Conservation (phyloP, 2,888 invertebrate species). For the Sussaba pulchella region DNA sequence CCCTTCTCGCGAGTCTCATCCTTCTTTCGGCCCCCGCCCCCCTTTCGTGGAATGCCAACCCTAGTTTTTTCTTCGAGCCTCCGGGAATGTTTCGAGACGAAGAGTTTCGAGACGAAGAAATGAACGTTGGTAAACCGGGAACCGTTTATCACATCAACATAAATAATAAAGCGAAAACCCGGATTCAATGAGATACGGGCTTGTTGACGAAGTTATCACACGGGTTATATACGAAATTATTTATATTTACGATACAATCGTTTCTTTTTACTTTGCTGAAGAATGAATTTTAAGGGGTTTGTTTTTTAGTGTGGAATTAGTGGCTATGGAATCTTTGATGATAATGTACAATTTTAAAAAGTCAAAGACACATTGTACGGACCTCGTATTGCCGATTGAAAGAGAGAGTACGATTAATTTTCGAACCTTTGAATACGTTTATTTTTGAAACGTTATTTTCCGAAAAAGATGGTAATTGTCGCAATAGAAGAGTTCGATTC, state of each 20-base stretch:
- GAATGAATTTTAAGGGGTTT: neutral
- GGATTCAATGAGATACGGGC: slow-evolving; percentile 64
- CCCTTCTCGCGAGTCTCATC: too few species aligned
- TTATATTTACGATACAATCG: slow-evolving; percentile 11
- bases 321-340: too few species aligned
- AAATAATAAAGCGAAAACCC: slow-evolving; percentile 70
- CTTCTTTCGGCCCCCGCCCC: too few species aligned
- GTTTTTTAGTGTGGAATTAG: too few species aligned
- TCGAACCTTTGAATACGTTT: too few species aligned
- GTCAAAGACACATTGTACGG: too few species aligned
- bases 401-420: too few species aligned
- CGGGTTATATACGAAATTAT: slow-evolving; percentile 46
- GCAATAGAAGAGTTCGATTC: too few species aligned
- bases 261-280: neutral
- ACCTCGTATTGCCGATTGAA: too few species aligned
- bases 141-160: slow-evolving; percentile 77
- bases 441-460: too few species aligned
- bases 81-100: slow-evolving; percentile 77
- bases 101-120: slow-evolving; percentile 72
- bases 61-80: slow-evolving; percentile 57
- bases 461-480: too few species aligned
- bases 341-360: too few species aligned
- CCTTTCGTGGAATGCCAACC: slow-evolving; percentile 66
- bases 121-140: slow-evolving; percentile 57
- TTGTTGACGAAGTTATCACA: slow-evolving; percentile 65